phyloP scores from a whole-genome alignment of 1,140 invertebrate species.

The Nasonia giraulti region DNA sequence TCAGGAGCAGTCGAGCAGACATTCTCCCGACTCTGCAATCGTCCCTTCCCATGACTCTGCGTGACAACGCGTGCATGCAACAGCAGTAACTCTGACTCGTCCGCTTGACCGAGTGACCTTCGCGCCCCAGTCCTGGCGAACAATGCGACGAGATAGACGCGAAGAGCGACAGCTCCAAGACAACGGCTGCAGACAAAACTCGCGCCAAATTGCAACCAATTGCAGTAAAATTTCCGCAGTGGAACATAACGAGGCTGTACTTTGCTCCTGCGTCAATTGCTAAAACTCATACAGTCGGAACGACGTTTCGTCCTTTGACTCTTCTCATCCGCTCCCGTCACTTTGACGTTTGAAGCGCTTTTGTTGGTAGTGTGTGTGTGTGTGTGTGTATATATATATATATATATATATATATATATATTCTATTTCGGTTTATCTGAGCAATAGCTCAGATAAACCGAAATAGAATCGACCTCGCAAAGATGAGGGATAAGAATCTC shows the following conservation, averaged over 20 bases:
- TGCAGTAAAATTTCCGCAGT: not conserved
- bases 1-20: not conserved
- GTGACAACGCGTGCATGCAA: not conserved
- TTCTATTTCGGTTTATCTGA: too few relatives aligned
- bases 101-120: slow-evolving; percentile 60
- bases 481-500: not conserved
- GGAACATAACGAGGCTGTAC: not conserved
- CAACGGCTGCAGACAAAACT: not conserved
- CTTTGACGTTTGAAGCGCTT: not conserved
- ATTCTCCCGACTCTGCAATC: slow-evolving; percentile 16
- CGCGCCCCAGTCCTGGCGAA: slow-evolving; percentile 52
- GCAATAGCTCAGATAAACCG: not conserved
- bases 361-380: not conserved
- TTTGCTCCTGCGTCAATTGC: not conserved
- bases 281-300: too few relatives aligned
- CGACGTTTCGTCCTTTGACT: not conserved
- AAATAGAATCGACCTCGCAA: not conserved
- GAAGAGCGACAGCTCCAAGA: slow-evolving; percentile 20
- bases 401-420: too few relatives aligned
- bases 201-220: not conserved
- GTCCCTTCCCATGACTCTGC: not conserved
- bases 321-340: not conserved
- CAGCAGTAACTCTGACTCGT: slow-evolving; percentile 11
- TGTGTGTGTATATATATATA: too few relatives aligned
- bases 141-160: slow-evolving; percentile 41